Base-by-base conservation (phyloP, 2,113 vertebrate genomes). In the Tamias sibiricus region DNA sequence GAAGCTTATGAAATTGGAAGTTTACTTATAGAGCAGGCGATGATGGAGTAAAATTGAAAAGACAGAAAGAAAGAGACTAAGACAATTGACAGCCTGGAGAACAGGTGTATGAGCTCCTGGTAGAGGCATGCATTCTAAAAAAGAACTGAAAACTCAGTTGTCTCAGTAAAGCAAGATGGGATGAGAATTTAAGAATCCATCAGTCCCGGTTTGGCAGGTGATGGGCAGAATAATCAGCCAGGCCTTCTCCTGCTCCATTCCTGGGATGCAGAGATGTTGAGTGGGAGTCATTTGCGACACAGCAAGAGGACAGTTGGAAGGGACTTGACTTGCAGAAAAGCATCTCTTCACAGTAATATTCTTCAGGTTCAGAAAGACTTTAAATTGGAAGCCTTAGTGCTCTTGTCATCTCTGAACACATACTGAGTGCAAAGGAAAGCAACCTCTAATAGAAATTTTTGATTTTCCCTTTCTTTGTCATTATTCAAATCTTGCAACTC, bases 131-230 rank as follows among this genome's bases (percentile, higher is more conserved):
- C 12, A 28, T 72, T 74, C 74, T 86, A 49, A 90, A 86, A 86
- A 68, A 79, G 82, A 93, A 97, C 93, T 85, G 95, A 97, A 98
- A 97, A 95, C 91, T 91, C 92, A 94, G 72, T 72, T 90, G 88
- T 91, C 77, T 96, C 42, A 84, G 47, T 95, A 92, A 98, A 95
- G 96, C 81, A 90, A 96, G 74, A 90, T 57, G 75, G 69, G 37
- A 62, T 47, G 94, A 90, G 42, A 95, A 81, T 40, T 94, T 87
- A 77, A 87, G 64, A 87, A 57, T 97, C 20, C 62, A 40, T 68
- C 57, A 74, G 19, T 90, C 81, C 91, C 75, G 86, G 2, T 32
- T 35, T 7, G 13, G 59, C 82, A 80, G 57, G 44, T 87, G 44
- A 97, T 42, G 87, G 72, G 49, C 40, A 84, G 86, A 77, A 0